A percentile compares a stretch with the other conserved stretches of the same genome.
These are phyloP conservation scores for Chrysopa pallens DNA, from an alignment of 1,140 invertebrate species.

Conservation along the genomic window DNA sequence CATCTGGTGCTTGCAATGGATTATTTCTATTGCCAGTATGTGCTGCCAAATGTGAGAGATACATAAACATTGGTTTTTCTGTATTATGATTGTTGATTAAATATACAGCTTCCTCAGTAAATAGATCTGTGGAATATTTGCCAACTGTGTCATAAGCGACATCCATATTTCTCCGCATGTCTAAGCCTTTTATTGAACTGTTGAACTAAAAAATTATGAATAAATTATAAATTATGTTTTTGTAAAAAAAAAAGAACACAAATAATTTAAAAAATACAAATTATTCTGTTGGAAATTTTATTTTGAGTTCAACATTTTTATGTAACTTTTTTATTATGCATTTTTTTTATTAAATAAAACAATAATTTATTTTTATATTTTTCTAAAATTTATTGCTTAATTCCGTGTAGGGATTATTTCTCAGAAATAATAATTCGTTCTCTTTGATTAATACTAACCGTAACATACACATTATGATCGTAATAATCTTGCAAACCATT, in stretches of 20 bases:
- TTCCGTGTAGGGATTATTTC: too few species aligned
- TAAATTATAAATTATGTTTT: constrained; percentile 3
- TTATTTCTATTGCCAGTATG: constrained; percentile 51
- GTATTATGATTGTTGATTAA: constrained; percentile 42
- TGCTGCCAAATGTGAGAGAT: constrained; percentile 58
- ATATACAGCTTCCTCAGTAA: constrained; percentile 46
- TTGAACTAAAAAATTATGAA: constrained; percentile 11
- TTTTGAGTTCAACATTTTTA: too few species aligned
- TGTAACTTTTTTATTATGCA: too few species aligned
- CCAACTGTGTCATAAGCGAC: constrained; percentile 35
- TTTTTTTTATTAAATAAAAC: too few species aligned
- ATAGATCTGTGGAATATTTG: constrained; percentile 54
- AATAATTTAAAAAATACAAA: too few species aligned
- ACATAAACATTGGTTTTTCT: constrained; percentile 48
- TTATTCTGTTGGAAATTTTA: too few species aligned
- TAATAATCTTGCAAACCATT: constrained; percentile 71
- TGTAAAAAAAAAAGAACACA: too few species aligned
- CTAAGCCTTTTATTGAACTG: constrained; percentile 32
- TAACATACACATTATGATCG: constrained; percentile 40
- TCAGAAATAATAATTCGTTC: too few species aligned
- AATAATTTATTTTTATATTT: too few species aligned
- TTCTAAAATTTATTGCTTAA: too few species aligned
- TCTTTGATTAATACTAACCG: constrained; percentile 24
- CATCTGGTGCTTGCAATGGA: constrained; percentile 65
- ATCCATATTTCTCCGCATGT: constrained; percentile 44